Conservation (phyloP, 1,140 invertebrate genomes). For the Drosophila burlai region DNA sequence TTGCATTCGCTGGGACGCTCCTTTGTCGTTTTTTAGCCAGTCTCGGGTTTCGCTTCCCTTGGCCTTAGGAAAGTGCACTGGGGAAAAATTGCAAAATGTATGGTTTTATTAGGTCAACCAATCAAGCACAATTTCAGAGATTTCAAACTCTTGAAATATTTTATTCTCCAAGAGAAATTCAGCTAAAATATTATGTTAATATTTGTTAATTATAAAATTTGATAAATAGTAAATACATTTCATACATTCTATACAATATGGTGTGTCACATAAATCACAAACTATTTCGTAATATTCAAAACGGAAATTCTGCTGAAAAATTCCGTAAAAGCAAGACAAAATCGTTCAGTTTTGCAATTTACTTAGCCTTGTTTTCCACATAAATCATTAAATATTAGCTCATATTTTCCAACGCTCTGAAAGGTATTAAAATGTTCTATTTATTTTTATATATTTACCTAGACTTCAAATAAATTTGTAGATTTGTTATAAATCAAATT, state of each 20-base stretch:
- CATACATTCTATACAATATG: no score
- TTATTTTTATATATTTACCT: background rate
- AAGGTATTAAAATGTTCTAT: no score
- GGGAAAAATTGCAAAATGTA: background rate
- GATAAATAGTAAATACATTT: background rate
- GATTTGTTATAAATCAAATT: background rate
- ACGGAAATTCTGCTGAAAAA: background rate
- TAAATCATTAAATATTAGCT: slow-evolving; percentile 1
- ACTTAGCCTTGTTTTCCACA: no score
- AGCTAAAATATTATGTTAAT: no score
- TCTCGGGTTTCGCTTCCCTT: slow-evolving; percentile 53
- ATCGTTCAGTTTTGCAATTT: background rate
- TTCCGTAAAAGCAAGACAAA: background rate
- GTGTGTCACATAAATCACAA: background rate
- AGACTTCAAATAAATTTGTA: background rate
- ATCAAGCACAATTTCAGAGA: background rate
- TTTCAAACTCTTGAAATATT: background rate
- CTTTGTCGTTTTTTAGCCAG: slow-evolving; percentile 44
- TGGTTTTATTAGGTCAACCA: background rate
- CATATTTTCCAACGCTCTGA: background rate
- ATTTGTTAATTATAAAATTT: background rate
- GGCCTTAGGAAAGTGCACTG: slow-evolving; percentile 20
- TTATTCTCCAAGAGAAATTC: no score
- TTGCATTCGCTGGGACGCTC: slow-evolving; percentile 40
- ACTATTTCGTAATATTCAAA: background rate